A percentile compares a stretch with the other conserved stretches of the same genome.
phyloP scores from a whole-genome alignment of 2,888 invertebrate genomes.

The Aricia artaxerxes region DNA sequence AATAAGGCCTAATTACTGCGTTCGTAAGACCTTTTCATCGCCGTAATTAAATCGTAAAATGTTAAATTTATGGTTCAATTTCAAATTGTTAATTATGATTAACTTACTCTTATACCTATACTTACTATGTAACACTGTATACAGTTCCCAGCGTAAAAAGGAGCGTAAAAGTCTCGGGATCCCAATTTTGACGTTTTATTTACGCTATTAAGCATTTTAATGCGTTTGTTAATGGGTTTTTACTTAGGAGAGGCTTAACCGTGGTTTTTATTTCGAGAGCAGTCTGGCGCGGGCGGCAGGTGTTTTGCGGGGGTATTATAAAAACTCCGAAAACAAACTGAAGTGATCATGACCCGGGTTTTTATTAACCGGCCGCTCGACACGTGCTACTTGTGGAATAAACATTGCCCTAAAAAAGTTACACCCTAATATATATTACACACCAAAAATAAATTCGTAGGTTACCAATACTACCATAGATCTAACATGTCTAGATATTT shows the following conservation, averaged over 20 bases:
- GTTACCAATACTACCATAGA: not conserved
- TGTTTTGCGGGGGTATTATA: slow-evolving; percentile 45
- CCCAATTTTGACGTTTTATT: slow-evolving; percentile 41
- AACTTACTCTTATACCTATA: slow-evolving; percentile 38
- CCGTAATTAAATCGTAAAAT: slow-evolving; percentile 36
- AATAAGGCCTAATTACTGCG: slow-evolving; percentile 34
- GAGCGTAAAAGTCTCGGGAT: slow-evolving; percentile 21
- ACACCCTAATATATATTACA: slow-evolving; percentile 55
- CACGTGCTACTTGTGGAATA: slow-evolving; percentile 62
- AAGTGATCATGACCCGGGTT: slow-evolving; percentile 53
- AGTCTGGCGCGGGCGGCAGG: slow-evolving; percentile 52
- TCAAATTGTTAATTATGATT: slow-evolving; percentile 44
- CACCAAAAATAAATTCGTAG: slow-evolving; percentile 32
- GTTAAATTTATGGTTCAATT: slow-evolving; percentile 48
- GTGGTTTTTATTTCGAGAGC: slow-evolving; percentile 51
- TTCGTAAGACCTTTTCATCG: slow-evolving; percentile 29
- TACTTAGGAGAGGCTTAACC: slow-evolving; percentile 54
- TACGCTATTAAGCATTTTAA: slow-evolving; percentile 48
- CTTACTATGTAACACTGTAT: not conserved
- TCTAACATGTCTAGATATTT: not conserved
- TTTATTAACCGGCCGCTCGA: slow-evolving; percentile 49
- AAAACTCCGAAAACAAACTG: slow-evolving; percentile 45
- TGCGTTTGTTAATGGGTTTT: slow-evolving; percentile 64
- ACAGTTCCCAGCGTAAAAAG: slow-evolving; percentile 28
- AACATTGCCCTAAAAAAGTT: slow-evolving; percentile 53